Conservation (phyloP, 2,113 vertebrate genomes). For the Macaca nemestrina region DNA sequence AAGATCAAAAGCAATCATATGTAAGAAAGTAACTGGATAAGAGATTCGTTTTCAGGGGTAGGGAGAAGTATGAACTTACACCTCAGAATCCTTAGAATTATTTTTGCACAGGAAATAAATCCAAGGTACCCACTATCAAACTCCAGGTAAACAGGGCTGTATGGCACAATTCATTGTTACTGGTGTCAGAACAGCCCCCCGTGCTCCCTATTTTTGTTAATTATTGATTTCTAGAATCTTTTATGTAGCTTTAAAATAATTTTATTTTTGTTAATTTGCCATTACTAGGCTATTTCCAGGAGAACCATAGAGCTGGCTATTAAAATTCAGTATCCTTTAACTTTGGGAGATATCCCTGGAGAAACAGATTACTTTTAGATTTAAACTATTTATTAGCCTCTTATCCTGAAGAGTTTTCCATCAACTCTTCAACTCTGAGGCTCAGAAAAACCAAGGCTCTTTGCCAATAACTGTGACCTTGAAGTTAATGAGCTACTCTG, state of each 20-base stretch:
- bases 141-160: neutral
- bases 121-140: neutral
- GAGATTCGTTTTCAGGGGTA: neutral
- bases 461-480: neutral
- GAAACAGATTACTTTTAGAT: neutral
- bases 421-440: neutral
- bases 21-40: neutral
- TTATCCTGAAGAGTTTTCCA: neutral
- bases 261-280: constrained; percentile 35
- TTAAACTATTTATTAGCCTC: neutral
- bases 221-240: neutral
- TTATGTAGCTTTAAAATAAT: constrained; percentile 16
- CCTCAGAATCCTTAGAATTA: constrained; percentile 39
- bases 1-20: constrained; percentile 13
- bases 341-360: neutral
- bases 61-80: neutral
- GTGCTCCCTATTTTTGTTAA: neutral
- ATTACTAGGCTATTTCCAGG: neutral
- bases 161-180: neutral
- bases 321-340: constrained; percentile 37
- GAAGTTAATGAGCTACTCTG: neutral
- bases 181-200: neutral
- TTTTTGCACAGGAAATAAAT: constrained; percentile 46
- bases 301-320: neutral
- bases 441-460: neutral